phyloP scores from a whole-genome alignment of 2,113 vertebrate species.

The Etheostoma cragini region DNA sequence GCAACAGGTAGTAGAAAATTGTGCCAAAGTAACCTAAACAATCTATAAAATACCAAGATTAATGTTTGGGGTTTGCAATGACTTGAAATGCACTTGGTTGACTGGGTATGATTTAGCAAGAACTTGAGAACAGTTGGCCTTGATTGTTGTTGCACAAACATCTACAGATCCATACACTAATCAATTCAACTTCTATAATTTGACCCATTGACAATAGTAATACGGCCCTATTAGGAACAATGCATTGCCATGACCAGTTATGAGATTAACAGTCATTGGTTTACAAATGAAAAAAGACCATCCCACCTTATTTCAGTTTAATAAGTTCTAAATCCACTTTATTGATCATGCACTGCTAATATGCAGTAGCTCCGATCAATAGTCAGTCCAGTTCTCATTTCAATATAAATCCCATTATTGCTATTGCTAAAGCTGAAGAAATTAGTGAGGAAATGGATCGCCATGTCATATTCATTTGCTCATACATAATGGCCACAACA shows the following conservation, averaged over 20 bases:
- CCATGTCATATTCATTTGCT: constrained; percentile 59
- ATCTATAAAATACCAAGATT: constrained; percentile 10
- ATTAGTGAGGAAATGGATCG: constrained; percentile 69
- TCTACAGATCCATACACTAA: constrained; percentile 53
- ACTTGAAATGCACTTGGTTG: constrained; percentile 15
- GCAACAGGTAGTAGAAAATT: constrained; percentile 2
- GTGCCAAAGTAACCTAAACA: constrained; percentile 4
- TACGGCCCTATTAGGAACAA: constrained; percentile 66
- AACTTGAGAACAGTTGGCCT: constrained; percentile 16
- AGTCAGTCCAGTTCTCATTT: constrained; percentile 74
- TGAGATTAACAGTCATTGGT: constrained; percentile 78
- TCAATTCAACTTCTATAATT: constrained; percentile 71
- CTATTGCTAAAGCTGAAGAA: constrained; percentile 65
- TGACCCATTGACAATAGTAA: constrained; percentile 70
- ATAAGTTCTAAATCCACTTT: constrained; percentile 76
- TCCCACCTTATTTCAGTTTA: constrained; percentile 76
- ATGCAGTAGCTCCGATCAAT: constrained; percentile 82
- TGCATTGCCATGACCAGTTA: constrained; percentile 73
- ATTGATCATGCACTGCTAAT: constrained; percentile 87
- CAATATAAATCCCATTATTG: constrained; percentile 83
- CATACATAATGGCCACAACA: constrained; percentile 37
- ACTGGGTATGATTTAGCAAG: constrained; percentile 33
- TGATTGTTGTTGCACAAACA: constrained; percentile 46
- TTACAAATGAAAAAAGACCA: constrained; percentile 70
- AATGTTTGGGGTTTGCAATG: constrained; percentile 15